Percentiles rank a stretch among this genome's conserved stretches.
These are phyloP conservation scores for Drosophila triauraria DNA, from an alignment of 1,140 invertebrate species.

Conservation along the genomic window DNA sequence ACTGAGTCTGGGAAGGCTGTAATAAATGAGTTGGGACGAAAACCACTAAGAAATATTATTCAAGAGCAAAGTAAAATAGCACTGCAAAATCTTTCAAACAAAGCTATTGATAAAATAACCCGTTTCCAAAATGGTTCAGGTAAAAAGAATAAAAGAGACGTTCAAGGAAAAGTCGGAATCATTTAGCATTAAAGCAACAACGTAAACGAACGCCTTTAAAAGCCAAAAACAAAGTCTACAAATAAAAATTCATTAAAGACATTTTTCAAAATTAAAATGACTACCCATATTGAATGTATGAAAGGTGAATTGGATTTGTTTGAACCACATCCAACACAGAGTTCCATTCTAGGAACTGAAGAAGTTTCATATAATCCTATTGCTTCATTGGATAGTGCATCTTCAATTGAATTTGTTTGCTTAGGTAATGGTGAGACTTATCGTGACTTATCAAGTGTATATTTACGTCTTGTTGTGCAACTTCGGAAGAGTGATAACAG, in stretches of 20 bases:
- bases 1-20: too few relatives aligned
- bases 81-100: background rate
- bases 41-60: background rate
- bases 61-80: conserved; percentile 2
- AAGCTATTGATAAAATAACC: background rate
- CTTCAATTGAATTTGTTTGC: conserved; percentile 3
- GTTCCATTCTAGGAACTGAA: background rate
- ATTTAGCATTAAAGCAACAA: background rate
- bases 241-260: background rate
- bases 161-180: background rate
- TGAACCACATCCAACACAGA: background rate
- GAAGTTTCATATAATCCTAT: conserved; percentile 13
- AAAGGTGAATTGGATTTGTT: conserved; percentile 8
- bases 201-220: background rate
- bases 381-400: conserved; percentile 3
- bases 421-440: background rate
- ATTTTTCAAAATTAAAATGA: conserved; percentile 9
- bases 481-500: background rate
- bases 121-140: background rate
- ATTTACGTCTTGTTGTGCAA: conserved; percentile 1
- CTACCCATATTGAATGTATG: background rate
- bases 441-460: conserved; percentile 3
- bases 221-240: background rate
- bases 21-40: background rate
- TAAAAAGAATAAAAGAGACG: background rate